A percentile compares a stretch with the other conserved stretches of the same genome.
Evolutionary conservation across 2,113 vertebrate genomes (phyloP).

Genomic region (Dasyprocta punctata): DNA sequence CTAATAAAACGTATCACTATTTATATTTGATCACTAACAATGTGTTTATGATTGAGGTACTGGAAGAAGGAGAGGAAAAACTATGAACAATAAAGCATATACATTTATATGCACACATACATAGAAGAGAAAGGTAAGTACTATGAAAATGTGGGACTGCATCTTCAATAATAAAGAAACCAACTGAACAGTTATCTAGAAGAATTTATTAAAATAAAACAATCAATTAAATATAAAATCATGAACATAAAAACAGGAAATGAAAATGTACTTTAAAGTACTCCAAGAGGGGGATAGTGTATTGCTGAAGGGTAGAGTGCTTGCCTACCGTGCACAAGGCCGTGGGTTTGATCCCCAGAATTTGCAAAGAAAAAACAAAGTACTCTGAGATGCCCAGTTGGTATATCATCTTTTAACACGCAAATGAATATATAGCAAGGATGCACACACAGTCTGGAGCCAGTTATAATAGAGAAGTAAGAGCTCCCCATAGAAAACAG

Average conservation of each 20-base stretch:
- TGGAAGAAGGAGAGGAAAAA: not conserved
- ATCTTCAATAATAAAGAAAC: not conserved
- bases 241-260: not conserved
- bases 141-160: not conserved
- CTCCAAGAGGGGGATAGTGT: not conserved
- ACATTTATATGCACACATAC: not conserved
- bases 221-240: not conserved
- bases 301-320: not conserved
- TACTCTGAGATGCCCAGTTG: not conserved
- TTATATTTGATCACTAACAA: not conserved
- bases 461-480: not conserved
- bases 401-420: not conserved
- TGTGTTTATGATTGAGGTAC: not conserved
- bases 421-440: not conserved
- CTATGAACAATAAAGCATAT: not conserved
- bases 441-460: not conserved
- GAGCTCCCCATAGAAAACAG: not conserved
- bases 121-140: fast-evolving
- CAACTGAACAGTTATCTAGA: not conserved
- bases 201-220: slow-evolving; percentile 6
- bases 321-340: not conserved
- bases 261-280: not conserved
- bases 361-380: not conserved
- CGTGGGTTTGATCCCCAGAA: not conserved
- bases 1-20: not conserved